Percentiles rank a stretch among this genome's conserved stretches.
Conservation (phyloP, 1,140 invertebrate genomes). For the Lutraria rhynchaena region DNA sequence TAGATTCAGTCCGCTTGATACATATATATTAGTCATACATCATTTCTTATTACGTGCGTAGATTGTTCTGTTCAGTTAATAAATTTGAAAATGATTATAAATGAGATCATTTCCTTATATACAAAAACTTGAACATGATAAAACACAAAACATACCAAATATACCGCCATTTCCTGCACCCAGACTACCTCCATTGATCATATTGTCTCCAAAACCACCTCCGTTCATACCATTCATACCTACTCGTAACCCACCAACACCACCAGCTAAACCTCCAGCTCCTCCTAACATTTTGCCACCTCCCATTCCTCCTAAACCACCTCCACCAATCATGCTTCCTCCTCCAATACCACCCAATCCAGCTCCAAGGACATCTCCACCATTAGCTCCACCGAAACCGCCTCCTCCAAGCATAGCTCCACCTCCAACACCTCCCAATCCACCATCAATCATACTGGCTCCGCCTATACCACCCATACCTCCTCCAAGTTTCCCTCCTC, state of each 20-base stretch:
- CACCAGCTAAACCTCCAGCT: too few relatives aligned
- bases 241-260: too few relatives aligned
- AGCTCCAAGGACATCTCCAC: neutral
- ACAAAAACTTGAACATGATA: too few relatives aligned
- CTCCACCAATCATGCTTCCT: neutral
- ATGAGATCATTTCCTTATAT: too few relatives aligned
- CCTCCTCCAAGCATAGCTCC: neutral
- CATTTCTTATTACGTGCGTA: too few relatives aligned
- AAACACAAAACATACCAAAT: too few relatives aligned
- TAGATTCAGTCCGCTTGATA: too few relatives aligned
- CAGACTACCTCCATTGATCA: neutral
- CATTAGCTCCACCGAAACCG: neutral
- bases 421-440: neutral
- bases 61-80: too few relatives aligned
- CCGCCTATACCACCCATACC: neutral
- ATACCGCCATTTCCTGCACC: constrained; percentile 3
- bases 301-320: neutral
- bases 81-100: too few relatives aligned
- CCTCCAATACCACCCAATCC: constrained; percentile 29
- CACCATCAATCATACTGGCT: neutral
- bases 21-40: too few relatives aligned
- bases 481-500: neutral
- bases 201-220: too few relatives aligned
- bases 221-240: too few relatives aligned
- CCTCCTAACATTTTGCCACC: neutral